Evolutionary conservation across 2,113 vertebrate genomes (phyloP).

Genomic region (Sisor rabdophorus): DNA sequence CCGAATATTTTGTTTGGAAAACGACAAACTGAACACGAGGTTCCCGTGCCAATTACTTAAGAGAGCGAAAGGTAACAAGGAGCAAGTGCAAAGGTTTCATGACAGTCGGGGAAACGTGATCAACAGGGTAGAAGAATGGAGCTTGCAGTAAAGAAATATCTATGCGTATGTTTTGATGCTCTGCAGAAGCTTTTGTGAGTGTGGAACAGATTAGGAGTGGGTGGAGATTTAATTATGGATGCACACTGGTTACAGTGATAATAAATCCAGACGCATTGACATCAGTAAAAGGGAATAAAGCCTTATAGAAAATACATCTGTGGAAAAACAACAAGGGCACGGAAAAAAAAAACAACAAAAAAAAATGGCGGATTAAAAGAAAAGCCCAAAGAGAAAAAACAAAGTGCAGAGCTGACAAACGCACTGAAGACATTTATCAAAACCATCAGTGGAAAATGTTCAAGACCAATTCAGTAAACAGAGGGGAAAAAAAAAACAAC

Average conservation of each 20-base stretch:
- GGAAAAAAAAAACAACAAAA: not conserved
- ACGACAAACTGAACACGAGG: conserved; percentile 33
- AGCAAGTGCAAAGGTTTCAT: conserved; percentile 16
- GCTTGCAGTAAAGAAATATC: not conserved
- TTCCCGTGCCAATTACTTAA: conserved; percentile 41
- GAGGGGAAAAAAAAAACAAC: too few relatives aligned
- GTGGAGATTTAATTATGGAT: conserved; percentile 78
- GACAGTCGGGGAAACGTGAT: conserved; percentile 20
- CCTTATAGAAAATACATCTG: conserved; percentile 51
- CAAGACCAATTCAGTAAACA: not conserved
- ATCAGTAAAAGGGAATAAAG: conserved; percentile 64
- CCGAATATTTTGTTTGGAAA: conserved; percentile 34
- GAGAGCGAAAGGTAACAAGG: conserved; percentile 29
- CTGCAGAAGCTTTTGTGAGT: conserved; percentile 67
- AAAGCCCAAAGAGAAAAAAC: not conserved
- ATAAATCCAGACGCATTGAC: conserved; percentile 70
- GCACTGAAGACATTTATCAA: conserved; percentile 7
- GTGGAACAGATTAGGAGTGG: conserved; percentile 77
- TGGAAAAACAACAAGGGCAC: conserved; percentile 52
- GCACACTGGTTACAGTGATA: conserved; percentile 73
- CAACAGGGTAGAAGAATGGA: conserved; percentile 20
- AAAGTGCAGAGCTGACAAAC: not conserved
- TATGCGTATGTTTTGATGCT: conserved; percentile 55
- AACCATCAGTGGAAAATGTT: conserved; percentile 2
- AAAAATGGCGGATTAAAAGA: not conserved